Evolutionary conservation across 1,140 invertebrate species (phyloP).

Genomic region (Drosophila sproati): DNA sequence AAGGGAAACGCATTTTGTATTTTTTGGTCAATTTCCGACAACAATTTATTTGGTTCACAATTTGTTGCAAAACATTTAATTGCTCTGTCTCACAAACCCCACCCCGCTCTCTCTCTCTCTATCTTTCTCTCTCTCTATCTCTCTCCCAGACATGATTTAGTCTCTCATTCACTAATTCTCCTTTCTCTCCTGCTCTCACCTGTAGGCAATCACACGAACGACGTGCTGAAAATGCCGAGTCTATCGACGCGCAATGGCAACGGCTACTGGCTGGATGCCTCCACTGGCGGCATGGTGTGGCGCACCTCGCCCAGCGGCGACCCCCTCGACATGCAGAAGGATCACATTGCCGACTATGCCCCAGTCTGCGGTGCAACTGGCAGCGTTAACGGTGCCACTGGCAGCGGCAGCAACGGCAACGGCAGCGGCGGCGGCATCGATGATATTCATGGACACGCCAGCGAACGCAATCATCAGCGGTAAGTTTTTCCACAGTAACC

Average conservation of each 20-base stretch:
- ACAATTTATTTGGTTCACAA: conserved; percentile 73
- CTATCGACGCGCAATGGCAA: conserved; percentile 83
- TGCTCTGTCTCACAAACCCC: conserved; percentile 58
- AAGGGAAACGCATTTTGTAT: conserved; percentile 48
- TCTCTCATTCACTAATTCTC: background rate
- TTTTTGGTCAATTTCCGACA: conserved; percentile 75
- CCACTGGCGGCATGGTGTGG: conserved; percentile 84
- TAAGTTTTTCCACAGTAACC: conserved; percentile 63
- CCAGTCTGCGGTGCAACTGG: conserved; percentile 76
- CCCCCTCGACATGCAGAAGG: conserved; percentile 83
- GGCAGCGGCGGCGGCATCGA: conserved; percentile 47
- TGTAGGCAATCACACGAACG: conserved; percentile 81
- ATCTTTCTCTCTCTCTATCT: conserved; percentile 3
- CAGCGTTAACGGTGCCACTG: conserved; percentile 39
- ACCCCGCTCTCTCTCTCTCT: conserved; percentile 8
- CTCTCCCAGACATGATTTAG: background rate
- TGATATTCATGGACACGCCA: conserved; percentile 77
- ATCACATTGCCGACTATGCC: conserved; percentile 84
- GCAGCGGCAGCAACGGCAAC: conserved; percentile 18
- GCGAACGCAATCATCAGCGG: conserved; percentile 83
- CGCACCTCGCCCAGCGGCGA: conserved; percentile 79
- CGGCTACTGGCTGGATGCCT: conserved; percentile 84
- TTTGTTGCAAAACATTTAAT: conserved; percentile 81
- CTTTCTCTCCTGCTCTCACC: conserved; percentile 27
- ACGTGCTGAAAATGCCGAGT: conserved; percentile 84